phyloP scores from a whole-genome alignment of 35 echinoderm and acorn worm species.

The Ophiothrix spiculata region DNA sequence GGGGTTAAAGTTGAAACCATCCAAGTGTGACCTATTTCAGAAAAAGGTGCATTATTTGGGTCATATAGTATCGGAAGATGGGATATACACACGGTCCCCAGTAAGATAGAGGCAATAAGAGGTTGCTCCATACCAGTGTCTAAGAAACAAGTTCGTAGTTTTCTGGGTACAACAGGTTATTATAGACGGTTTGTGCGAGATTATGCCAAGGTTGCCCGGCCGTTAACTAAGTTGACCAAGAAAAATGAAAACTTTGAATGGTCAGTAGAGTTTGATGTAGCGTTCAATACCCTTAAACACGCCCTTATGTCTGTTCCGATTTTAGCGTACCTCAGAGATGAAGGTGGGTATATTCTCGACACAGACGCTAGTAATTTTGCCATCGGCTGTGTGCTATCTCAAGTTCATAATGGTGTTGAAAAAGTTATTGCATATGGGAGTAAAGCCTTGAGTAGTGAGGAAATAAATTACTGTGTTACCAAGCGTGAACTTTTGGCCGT shows the following conservation, averaged over 20 bases:
- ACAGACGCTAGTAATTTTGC: background rate
- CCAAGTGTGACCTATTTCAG: slow-evolving; percentile 38
- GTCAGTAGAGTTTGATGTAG: background rate
- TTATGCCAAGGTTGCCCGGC: slow-evolving; percentile 32
- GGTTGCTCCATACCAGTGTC: slow-evolving; percentile 22
- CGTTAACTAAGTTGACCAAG: slow-evolving; percentile 5
- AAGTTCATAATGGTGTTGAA: slow-evolving; percentile 10
- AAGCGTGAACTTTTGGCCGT: slow-evolving; percentile 25
- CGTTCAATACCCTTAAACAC: background rate
- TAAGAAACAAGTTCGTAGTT: slow-evolving; percentile 20
- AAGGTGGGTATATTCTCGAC: background rate
- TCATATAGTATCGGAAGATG: slow-evolving; percentile 26
- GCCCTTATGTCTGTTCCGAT: background rate
- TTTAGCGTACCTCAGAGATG: background rate
- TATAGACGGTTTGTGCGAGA: slow-evolving; percentile 31
- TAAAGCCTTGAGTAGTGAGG: background rate
- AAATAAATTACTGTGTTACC: slow-evolving; percentile 32
- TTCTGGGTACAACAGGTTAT: slow-evolving; percentile 29
- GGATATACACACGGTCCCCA: slow-evolving; percentile 33
- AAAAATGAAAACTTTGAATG: background rate
- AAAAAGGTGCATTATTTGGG: slow-evolving; percentile 36
- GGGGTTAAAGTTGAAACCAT: slow-evolving; percentile 41
- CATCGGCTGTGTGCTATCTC: slow-evolving; percentile 3
- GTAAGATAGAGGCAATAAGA: slow-evolving; percentile 4
- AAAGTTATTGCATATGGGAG: slow-evolving; percentile 21